phyloP scores from a whole-genome alignment of 1,140 invertebrate species.

The Luehdorfia chinensis region DNA sequence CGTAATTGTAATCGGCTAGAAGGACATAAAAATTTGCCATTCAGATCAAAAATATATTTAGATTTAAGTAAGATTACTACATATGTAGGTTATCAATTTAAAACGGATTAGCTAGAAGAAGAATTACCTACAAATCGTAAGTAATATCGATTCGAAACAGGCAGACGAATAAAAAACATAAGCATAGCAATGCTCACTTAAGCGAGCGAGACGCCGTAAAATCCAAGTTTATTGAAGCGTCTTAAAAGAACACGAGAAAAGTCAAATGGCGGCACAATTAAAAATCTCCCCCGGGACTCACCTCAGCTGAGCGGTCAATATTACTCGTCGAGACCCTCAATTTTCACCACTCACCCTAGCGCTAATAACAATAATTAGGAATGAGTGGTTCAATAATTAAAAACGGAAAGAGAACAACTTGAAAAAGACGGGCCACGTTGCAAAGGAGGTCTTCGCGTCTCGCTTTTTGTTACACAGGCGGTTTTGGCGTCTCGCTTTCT shows the following conservation, averaged over 20 bases:
- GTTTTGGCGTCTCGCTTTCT: slow-evolving; percentile 26
- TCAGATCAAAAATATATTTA: too few relatives aligned
- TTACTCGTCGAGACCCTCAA: slow-evolving; percentile 67
- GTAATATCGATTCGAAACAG: slow-evolving; percentile 5
- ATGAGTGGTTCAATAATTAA: slow-evolving; percentile 80
- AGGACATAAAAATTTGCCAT: too few relatives aligned
- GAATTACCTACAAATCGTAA: too few relatives aligned
- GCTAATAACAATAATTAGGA: slow-evolving; percentile 79
- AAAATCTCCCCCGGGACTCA: slow-evolving; percentile 64
- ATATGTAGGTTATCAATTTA: too few relatives aligned
- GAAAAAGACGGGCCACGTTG: slow-evolving; percentile 52
- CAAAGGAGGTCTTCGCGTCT: slow-evolving; percentile 46
- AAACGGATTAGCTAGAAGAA: too few relatives aligned
- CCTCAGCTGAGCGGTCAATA: slow-evolving; percentile 70
- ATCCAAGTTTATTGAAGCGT: slow-evolving; percentile 70
- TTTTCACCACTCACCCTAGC: slow-evolving; percentile 72
- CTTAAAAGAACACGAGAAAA: slow-evolving; percentile 71
- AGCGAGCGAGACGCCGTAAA: slow-evolving; percentile 59
- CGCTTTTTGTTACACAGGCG: slow-evolving; percentile 27
- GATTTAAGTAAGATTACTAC: too few relatives aligned
- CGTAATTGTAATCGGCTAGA: too few relatives aligned
- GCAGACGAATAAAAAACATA: slow-evolving; percentile 30
- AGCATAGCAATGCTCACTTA: slow-evolving; percentile 50
- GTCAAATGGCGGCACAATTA: slow-evolving; percentile 73
- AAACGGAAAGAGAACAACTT: slow-evolving; percentile 75